Conservation (phyloP, 2,888 invertebrate genomes). For the Hydroisotoma schaefferi region DNA sequence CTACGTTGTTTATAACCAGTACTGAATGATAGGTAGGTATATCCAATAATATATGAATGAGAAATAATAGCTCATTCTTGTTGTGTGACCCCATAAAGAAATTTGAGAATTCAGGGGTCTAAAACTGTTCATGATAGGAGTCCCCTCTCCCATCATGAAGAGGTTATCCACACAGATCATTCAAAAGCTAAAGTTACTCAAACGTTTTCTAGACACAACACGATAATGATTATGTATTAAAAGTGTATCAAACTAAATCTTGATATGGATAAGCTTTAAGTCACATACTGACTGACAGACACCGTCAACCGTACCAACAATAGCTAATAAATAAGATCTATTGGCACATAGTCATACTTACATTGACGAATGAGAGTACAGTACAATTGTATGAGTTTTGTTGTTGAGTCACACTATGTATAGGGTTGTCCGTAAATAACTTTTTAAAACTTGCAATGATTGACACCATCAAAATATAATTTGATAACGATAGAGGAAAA, state of each 20-base stretch:
- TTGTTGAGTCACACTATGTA: constrained; percentile 4
- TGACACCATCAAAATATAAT: constrained; percentile 24
- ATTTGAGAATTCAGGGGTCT: not conserved
- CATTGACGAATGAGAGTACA: constrained; percentile 43
- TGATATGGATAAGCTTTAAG: constrained; percentile 15
- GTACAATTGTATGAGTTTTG: constrained; percentile 33
- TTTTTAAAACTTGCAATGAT: constrained; percentile 27
- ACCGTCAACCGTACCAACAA: not conserved
- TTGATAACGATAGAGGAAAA: constrained; percentile 22
- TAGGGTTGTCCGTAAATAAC: constrained; percentile 17
- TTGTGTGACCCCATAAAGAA: not conserved
- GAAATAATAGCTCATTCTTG: not conserved
- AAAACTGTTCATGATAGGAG: too few species aligned
- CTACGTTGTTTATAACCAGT: not conserved
- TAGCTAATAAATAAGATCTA: constrained; percentile 18
- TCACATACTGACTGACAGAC: constrained; percentile 11
- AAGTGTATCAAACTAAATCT: constrained; percentile 1
- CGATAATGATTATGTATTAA: not conserved
- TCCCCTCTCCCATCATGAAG: not conserved
- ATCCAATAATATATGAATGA: not conserved
- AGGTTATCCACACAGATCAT: not conserved
- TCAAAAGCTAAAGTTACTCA: not conserved
- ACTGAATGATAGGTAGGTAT: not conserved
- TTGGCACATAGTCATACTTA: constrained; percentile 48
- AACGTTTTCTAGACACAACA: not conserved